Base-by-base conservation (phyloP, 2,113 vertebrate genomes). In the Stigmatopora argus region DNA sequence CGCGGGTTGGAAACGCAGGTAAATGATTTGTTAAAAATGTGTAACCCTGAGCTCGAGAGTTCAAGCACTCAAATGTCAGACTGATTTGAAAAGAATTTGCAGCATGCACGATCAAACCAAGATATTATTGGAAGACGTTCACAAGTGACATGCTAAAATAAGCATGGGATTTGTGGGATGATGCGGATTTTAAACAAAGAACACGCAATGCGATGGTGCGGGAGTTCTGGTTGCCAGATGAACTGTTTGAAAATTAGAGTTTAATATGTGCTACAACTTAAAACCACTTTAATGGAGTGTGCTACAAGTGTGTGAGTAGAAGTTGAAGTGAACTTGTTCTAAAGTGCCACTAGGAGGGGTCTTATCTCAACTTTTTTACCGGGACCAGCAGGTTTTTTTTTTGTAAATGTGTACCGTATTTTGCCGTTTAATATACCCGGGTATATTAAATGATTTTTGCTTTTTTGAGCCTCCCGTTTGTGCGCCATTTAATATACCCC, bases 1-100 rank as follows among this genome's bases (percentile, higher is more conserved):
- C 60, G 66, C 71, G 77, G 73, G 74, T 68, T 65, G 69, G 49
- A 64, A 67, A 70, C 65, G 64, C 79, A 78, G 85, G 91, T 92
- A 75, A 92, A 92, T 90, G 72, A 92, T 91, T 92, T 82, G 74
- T 81, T 46, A 75, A 71, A 66, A 59, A 11, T 13, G 38, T 61
- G 58, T 67, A 65, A 81, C 63, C 70, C 66, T 69, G 64, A 4
- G 2, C 65, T 77, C 69, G 60, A 75, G 41, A 64, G 71, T 86
- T 83, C 64, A 79, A 59, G n/a, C 26, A 66, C 9, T 55, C 38
- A 23, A 12, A 21, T 5, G 49, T 59, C 18, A 59, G 35, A 60
- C 18, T 61, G 59, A 44, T 45, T 45, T 23, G 12, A 45, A 61
- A 45, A 61, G 59, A 61, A 61, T 61, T 45, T 45, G 6, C 13